phyloP scores from a whole-genome alignment of 2,113 vertebrate species.

The Lathamus discolor region DNA sequence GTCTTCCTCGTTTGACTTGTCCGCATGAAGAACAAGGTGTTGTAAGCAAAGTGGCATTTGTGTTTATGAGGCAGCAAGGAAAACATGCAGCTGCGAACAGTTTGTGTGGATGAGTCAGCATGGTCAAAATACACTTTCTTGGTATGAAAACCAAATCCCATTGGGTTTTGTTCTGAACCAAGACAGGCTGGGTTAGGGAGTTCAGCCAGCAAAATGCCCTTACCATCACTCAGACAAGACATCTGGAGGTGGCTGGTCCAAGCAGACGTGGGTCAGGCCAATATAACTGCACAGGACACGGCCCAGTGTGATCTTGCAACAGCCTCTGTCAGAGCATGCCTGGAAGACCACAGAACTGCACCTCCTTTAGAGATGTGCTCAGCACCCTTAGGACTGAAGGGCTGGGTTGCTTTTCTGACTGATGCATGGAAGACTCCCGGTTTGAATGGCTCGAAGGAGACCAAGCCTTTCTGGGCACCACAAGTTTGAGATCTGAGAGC shows the following conservation, averaged over 20 bases:
- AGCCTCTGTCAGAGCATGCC: neutral
- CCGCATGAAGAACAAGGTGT: neutral
- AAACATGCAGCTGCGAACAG: neutral
- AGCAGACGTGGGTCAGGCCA: neutral
- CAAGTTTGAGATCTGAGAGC: neutral
- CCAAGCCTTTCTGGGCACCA: neutral
- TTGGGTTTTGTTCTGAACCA: neutral
- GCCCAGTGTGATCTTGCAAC: neutral
- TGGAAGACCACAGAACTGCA: neutral
- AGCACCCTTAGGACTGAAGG: neutral
- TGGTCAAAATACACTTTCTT: neutral
- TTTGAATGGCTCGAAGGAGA: neutral
- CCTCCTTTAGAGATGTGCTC: neutral
- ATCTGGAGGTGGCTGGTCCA: neutral
- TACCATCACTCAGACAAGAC: neutral
- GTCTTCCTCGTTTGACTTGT: neutral
- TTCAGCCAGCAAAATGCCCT: neutral
- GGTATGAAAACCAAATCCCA: neutral
- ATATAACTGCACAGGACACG: neutral
- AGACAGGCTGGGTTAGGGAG: neutral
- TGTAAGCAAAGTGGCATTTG: neutral
- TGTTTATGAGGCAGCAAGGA: neutral
- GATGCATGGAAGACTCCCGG: neutral
- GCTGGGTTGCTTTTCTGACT: neutral
- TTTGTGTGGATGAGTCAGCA: neutral